Evolutionary conservation across 2,888 invertebrate genomes (phyloP).

Genomic region (Ctena decussata): DNA sequence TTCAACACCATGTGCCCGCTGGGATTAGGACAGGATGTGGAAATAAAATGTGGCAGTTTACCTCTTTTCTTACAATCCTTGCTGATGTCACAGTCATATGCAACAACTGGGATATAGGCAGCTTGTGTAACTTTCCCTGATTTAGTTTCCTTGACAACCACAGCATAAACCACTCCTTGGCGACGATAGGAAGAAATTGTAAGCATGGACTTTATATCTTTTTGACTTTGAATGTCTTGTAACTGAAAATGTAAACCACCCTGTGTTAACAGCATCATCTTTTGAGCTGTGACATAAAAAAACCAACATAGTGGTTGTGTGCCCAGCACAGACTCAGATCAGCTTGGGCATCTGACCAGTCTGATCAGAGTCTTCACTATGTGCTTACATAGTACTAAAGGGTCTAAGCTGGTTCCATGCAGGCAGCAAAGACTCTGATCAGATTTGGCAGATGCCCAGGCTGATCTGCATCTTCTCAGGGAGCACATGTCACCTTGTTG

Average conservation of each 20-base stretch:
- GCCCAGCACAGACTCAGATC: background rate
- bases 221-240: constrained; percentile 8
- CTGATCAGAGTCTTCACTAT: background rate
- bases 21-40: too few relatives aligned
- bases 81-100: constrained; percentile 90
- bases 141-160: constrained; percentile 72
- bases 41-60: background rate
- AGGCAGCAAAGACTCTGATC: background rate
- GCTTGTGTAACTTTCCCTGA: constrained; percentile 61
- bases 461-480: too few relatives aligned
- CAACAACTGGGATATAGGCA: constrained; percentile 91
- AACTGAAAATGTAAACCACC: constrained; percentile 13
- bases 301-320: background rate
- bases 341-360: too few relatives aligned
- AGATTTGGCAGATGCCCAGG: too few relatives aligned
- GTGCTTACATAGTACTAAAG: too few relatives aligned
- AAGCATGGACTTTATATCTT: constrained; percentile 54
- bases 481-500: too few relatives aligned
- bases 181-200: constrained; percentile 76
- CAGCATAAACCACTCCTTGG: constrained; percentile 81
- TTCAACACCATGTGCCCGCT: too few relatives aligned
- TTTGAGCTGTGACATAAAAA: background rate
- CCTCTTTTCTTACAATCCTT: constrained; percentile 41
- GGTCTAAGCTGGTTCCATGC: background rate
- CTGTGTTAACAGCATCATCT: background rate